These are phyloP conservation scores for Calephelis nemesis DNA, from an alignment of 1,140 invertebrate species.

Conservation along the genomic window DNA sequence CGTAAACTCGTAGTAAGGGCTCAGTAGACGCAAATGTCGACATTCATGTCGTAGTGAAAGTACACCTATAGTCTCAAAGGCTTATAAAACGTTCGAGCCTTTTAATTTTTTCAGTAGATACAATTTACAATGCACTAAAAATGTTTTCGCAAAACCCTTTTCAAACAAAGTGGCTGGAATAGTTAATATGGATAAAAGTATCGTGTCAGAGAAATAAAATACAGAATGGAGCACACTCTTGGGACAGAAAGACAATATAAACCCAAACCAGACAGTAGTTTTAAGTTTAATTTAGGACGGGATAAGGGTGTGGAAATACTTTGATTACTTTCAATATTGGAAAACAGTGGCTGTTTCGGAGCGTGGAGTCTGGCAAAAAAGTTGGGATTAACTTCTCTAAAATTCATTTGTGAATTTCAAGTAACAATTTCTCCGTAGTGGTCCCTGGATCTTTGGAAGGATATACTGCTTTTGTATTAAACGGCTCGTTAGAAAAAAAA, in stretches of 20 bases:
- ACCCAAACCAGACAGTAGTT: conserved; percentile 11
- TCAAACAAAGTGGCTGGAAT: conserved; percentile 4
- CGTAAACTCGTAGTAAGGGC: too few species aligned
- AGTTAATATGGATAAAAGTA: conserved; percentile 16
- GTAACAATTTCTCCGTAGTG: too few species aligned
- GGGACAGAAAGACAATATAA: conserved; percentile 11
- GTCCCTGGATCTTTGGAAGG: too few species aligned
- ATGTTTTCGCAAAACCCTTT: conserved; percentile 1
- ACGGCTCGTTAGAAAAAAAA: too few species aligned
- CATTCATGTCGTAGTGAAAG: background rate
- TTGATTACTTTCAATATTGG: conserved; percentile 18
- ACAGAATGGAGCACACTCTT: conserved; percentile 6
- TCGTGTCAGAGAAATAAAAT: conserved; percentile 12
- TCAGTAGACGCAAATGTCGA: background rate
- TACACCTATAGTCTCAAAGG: too few species aligned
- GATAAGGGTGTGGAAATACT: conserved; percentile 11
- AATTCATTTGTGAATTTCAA: too few species aligned
- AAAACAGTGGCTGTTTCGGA: too few species aligned
- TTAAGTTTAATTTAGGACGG: conserved; percentile 12
- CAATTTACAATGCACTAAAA: background rate
- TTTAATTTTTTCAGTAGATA: background rate
- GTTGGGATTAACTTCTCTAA: too few species aligned
- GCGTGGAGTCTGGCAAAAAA: too few species aligned
- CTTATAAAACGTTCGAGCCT: too few species aligned
- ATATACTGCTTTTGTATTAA: too few species aligned